Evolutionary conservation across 2,797 vertebrate species (phyloP).

Genomic region (Capromys pilorides): DNA sequence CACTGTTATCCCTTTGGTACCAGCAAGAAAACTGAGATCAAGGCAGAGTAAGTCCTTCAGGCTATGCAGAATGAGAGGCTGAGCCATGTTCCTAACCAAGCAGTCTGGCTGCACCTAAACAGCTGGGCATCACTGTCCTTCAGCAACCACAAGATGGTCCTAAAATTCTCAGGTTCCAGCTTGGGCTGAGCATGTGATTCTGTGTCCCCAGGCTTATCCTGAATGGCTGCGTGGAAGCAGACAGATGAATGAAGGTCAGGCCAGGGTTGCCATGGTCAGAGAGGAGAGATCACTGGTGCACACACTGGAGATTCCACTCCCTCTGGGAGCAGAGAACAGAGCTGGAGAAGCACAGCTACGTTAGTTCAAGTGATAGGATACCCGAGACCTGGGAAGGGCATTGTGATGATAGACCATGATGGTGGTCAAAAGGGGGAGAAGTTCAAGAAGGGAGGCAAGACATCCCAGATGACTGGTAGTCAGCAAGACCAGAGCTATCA

Average conservation of each 20-base stretch:
- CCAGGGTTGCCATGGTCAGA: not conserved
- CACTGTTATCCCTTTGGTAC: not conserved
- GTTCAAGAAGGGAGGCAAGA: not conserved
- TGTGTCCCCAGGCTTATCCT: not conserved
- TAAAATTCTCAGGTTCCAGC: not conserved
- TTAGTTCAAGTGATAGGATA: not conserved
- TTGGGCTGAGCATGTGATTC: not conserved
- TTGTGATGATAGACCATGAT: not conserved
- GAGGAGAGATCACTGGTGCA: not conserved
- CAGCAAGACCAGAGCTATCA: not conserved
- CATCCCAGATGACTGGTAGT: not conserved
- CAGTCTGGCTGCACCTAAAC: not conserved
- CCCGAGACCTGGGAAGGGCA: not conserved
- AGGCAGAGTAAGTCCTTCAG: not conserved
- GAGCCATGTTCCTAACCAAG: not conserved
- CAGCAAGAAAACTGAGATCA: fast-evolving
- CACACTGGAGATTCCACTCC: not conserved
- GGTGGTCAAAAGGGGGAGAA: not conserved
- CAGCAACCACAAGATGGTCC: not conserved
- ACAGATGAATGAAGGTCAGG: not conserved
- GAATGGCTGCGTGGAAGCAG: fast-evolving
- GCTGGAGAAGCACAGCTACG: too few relatives aligned
- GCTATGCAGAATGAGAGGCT: not conserved
- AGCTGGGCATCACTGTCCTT: not conserved
- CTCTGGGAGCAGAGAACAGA: not conserved